phyloP scores from a whole-genome alignment of 1,140 invertebrate species.

The Drosophila nebulosa region DNA sequence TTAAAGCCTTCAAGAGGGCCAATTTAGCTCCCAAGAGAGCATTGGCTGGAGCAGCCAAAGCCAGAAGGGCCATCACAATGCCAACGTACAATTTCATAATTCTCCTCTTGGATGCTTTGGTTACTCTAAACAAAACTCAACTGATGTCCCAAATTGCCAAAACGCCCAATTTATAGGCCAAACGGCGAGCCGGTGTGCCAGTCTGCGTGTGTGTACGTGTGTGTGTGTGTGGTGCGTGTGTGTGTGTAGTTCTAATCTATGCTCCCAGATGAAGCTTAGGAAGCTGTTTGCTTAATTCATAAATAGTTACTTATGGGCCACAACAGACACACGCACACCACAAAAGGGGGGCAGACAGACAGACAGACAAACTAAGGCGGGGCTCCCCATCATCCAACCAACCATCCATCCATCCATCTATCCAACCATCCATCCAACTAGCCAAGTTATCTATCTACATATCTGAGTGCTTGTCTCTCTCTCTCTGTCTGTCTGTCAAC shows the following conservation, averaged over 20 bases:
- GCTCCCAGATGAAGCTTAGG: slow-evolving; percentile 17
- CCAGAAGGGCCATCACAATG: slow-evolving; percentile 55
- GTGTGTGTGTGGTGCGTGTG: slow-evolving; percentile 17
- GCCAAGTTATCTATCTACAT: slow-evolving; percentile 3
- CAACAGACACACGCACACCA: slow-evolving; percentile 18
- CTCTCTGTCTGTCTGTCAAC: slow-evolving; percentile 42
- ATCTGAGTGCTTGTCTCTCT: slow-evolving; percentile 2
- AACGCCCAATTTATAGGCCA: slow-evolving; percentile 74
- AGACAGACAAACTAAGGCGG: slow-evolving; percentile 49
- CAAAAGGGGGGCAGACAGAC: background rate
- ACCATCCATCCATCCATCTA: slow-evolving; percentile 7
- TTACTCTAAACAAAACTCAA: slow-evolving; percentile 65
- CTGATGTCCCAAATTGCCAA: slow-evolving; percentile 56
- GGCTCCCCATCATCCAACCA: slow-evolving; percentile 16
- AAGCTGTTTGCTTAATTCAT: slow-evolving; percentile 73
- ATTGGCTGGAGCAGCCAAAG: slow-evolving; percentile 48
- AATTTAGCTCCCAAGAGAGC: slow-evolving; percentile 68
- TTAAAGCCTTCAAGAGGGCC: slow-evolving; percentile 57
- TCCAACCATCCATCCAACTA: slow-evolving; percentile 4
- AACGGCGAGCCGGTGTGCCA: slow-evolving; percentile 2
- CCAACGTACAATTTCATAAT: slow-evolving; percentile 57
- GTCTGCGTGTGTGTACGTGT: slow-evolving; percentile 2
- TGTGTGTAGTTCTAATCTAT: slow-evolving; percentile 61
- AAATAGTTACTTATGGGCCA: slow-evolving; percentile 70
- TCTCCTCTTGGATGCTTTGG: slow-evolving; percentile 41